Conservation (phyloP, 2,888 invertebrate species). For the Microctonus hyperodae region DNA sequence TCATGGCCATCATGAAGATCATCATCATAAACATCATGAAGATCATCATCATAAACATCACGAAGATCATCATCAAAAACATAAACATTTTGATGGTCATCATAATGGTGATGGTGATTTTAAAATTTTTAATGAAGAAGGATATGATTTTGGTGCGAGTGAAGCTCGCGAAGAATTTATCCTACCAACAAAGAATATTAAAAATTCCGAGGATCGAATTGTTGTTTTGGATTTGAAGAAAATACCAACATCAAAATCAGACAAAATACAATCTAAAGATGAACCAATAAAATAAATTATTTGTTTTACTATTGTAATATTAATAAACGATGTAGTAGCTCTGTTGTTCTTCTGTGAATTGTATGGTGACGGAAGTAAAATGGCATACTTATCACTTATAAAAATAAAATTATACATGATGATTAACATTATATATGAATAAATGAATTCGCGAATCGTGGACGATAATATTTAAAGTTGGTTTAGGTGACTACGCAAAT, state of each 20-base stretch:
- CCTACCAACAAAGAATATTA: conserved; percentile 44
- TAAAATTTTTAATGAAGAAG: conserved; percentile 38
- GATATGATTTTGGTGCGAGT: conserved; percentile 42
- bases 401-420: background rate
- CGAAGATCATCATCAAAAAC: conserved; percentile 46
- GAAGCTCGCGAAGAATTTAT: conserved; percentile 50
- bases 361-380: background rate
- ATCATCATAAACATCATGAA: conserved; percentile 47
- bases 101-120: conserved; percentile 41
- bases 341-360: background rate
- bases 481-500: background rate
- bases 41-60: conserved; percentile 39
- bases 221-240: conserved; percentile 38
- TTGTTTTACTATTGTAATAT: background rate
- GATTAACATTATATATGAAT: background rate
- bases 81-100: conserved; percentile 32
- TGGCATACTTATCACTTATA: background rate
- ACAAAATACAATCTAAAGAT: background rate
- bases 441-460: background rate
- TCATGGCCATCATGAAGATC: conserved; percentile 44
- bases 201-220: conserved; percentile 32
- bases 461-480: background rate
- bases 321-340: background rate
- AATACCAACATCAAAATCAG: conserved; percentile 22
- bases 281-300: background rate